Base-by-base conservation (phyloP, 2,113 vertebrate genomes). In the Cebidichthys violaceus region DNA sequence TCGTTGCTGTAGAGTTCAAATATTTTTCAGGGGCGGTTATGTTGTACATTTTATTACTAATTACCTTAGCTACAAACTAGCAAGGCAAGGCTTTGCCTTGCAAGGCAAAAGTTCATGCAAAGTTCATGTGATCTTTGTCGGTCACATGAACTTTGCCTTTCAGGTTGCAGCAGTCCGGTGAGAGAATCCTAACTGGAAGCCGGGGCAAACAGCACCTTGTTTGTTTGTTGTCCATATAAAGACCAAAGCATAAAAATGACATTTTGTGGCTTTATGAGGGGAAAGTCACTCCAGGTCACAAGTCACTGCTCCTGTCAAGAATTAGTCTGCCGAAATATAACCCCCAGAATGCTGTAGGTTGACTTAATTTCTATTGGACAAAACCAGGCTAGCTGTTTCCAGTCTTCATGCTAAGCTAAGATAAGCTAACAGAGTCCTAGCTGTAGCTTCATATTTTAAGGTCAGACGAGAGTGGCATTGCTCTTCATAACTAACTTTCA, bases 391-490 rank as follows among this genome's bases (percentile, higher is more conserved):
- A 29, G 24, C 13, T 14, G 29, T 57, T 73, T 66, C 22, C 17
- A 57, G 20, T 77, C 50, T 29, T 79, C 27, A 67, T 67, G 67
- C 24, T 65, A 70, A 59, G 13, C 24, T 52, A 22, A 22, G 18
- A 50, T 20, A 72, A 54, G 33, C 10, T 55, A n/a, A 55, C 4
- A 24, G 0, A 18, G 7, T 70, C 50, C 1, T 39, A 17, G 31
- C 1, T 61, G 3, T 43, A 47, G 54, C 24, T 72, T 70, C 14
- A 84, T 50, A 65, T 39, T n/a, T 50, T 27, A 65, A 68, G 15
- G 47, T 59, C 47, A 52, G 45, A 47, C 1, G 45, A 47, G 50
- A 52, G 50, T 52, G 50, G 50, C 20, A 22, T 18, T 4, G 3
- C 64, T 57, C 10, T 35, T 62, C 37, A 9, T 15, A 50, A 37